Conservation (phyloP, 30 jellyfish, hydroid and myxozoan genomes). For the Phacellophora camtschatica region DNA sequence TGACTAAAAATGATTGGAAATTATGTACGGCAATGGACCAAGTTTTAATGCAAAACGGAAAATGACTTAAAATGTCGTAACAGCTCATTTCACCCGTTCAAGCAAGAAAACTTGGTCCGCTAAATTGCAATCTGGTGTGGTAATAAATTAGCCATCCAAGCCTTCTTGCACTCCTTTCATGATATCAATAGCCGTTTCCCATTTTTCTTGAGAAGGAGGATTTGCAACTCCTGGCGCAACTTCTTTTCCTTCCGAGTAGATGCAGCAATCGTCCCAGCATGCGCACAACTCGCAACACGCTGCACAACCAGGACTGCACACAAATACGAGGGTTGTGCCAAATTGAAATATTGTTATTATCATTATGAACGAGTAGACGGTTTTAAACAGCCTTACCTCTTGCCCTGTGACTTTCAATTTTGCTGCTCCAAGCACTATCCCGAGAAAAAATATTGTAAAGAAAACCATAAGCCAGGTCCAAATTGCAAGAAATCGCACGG, state of each 20-base stretch:
- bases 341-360: background rate
- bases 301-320: conserved; percentile 9
- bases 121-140: no score
- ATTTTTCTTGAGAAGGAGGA: conserved; percentile 46
- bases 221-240: conserved; percentile 42
- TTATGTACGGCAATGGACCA: no score
- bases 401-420: background rate
- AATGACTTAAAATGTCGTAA: no score
- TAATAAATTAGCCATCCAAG: no score
- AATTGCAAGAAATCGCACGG: conserved; percentile 31
- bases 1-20: no score
- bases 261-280: conserved; percentile 27
- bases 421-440: background rate
- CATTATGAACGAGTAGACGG: background rate
- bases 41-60: no score
- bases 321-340: background rate
- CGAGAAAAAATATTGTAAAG: background rate
- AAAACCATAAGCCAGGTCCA: background rate
- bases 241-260: conserved; percentile 14
- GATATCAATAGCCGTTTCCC: conserved; percentile 31
- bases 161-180: no score
- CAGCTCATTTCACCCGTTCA: no score
- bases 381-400: background rate
- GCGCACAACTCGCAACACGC: background rate
- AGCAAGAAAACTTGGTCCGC: no score